Evolutionary conservation across 2,888 invertebrate genomes (phyloP).

Genomic region (Slavum lentiscoides): DNA sequence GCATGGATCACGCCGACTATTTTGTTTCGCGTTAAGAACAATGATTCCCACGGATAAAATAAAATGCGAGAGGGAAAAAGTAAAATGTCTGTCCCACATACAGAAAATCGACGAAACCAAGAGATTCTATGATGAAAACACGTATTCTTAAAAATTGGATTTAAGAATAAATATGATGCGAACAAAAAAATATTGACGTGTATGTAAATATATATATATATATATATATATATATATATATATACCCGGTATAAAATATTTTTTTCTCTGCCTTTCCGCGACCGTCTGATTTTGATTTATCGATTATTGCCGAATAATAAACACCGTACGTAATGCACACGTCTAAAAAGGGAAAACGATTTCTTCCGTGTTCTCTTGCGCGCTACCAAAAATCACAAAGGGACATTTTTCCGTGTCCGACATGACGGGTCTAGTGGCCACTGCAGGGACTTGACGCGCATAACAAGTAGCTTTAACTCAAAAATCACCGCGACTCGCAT

Average conservation of each 20-base stretch:
- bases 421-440: not conserved
- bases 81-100: not conserved
- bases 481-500: not conserved
- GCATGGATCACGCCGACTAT: too few species aligned
- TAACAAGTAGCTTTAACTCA: slow-evolving; percentile 6
- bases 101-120: not conserved
- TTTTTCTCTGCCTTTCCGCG: not conserved
- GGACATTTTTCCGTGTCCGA: slow-evolving; percentile 3
- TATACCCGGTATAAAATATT: not conserved
- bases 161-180: not conserved
- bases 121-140: not conserved
- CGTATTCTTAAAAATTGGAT: slow-evolving; percentile 4
- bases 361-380: not conserved
- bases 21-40: too few species aligned
- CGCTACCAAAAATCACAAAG: not conserved
- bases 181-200: not conserved
- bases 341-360: slow-evolving; percentile 6
- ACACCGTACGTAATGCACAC: slow-evolving; percentile 19
- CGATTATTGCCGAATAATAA: slow-evolving; percentile 28
- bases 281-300: slow-evolving; percentile 29
- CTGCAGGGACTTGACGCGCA: not conserved
- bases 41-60: not conserved
- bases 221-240: not conserved
- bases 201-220: not conserved
- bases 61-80: not conserved